A percentile compares a stretch with the other conserved stretches of the same genome.
Conservation (phyloP, 2,888 invertebrate species). For the Xylota sylvarum region DNA sequence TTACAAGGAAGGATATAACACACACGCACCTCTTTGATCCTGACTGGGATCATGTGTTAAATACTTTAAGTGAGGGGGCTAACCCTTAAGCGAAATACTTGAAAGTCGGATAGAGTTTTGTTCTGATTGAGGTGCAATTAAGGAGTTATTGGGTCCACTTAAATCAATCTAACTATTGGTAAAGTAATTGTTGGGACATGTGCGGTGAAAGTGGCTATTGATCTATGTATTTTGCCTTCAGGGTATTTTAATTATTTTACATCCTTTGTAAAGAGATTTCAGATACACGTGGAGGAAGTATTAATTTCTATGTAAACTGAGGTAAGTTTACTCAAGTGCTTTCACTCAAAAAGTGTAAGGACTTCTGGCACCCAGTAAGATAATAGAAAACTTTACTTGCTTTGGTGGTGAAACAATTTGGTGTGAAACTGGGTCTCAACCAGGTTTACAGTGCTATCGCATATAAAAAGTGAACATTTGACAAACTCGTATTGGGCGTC, state of each 20-base stretch:
- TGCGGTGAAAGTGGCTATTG: not conserved
- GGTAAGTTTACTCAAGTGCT: too few relatives aligned
- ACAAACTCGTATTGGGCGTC: too few relatives aligned
- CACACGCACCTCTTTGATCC: slow-evolving; percentile 28
- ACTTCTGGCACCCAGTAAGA: too few relatives aligned
- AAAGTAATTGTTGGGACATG: not conserved
- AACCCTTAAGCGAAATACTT: not conserved
- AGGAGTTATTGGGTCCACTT: not conserved
- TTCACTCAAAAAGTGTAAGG: too few relatives aligned
- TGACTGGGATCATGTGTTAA: slow-evolving; percentile 32
- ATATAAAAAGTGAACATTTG: too few relatives aligned
- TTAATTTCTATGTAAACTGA: too few relatives aligned
- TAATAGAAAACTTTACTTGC: too few relatives aligned
- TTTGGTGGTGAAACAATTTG: too few relatives aligned
- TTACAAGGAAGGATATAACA: slow-evolving; percentile 15
- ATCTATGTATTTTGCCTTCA: not conserved
- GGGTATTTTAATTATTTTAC: not conserved
- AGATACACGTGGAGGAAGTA: not conserved
- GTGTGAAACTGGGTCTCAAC: too few relatives aligned
- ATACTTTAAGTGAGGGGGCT: not conserved
- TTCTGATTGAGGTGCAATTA: slow-evolving; percentile 8
- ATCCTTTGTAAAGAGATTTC: not conserved
- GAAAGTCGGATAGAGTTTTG: not conserved
- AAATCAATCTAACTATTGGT: not conserved
- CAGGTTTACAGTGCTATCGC: too few relatives aligned